Conservation (phyloP, 2,888 invertebrate species). For the Nomada flava region DNA sequence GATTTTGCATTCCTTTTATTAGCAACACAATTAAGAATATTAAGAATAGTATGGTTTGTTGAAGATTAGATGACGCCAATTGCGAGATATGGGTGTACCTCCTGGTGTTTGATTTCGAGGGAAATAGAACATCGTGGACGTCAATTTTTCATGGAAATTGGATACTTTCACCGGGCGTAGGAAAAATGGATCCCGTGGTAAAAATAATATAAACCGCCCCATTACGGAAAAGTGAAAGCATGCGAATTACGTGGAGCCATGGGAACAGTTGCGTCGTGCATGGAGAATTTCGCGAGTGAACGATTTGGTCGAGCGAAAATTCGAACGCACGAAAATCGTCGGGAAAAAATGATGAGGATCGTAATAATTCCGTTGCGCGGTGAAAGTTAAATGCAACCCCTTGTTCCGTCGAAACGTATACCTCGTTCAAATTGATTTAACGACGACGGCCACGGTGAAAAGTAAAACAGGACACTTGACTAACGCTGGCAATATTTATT, state of each 20-base stretch:
- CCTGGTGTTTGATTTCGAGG: neutral
- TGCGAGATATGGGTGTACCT: neutral
- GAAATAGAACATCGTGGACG: neutral
- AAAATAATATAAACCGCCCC: conserved; percentile 42
- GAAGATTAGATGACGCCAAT: no score
- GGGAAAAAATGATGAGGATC: neutral
- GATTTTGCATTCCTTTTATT: no score
- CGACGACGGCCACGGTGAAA: no score
- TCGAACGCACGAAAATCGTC: neutral
- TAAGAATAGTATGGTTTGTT: no score
- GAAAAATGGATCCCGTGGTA: conserved; percentile 2
- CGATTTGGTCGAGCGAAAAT: neutral
- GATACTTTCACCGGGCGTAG: conserved; percentile 48
- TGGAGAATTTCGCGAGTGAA: neutral
- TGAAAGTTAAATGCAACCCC: no score
- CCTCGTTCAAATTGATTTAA: no score
- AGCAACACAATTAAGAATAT: no score
- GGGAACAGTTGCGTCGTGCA: neutral
- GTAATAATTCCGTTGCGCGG: neutral
- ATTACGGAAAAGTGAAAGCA: conserved; percentile 59
- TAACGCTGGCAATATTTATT: no score
- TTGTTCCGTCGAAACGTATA: no score
- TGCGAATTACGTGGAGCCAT: conserved; percentile 4
- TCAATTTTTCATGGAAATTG: conserved; percentile 34
- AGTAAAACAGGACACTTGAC: no score